Base-by-base conservation (phyloP, 2,113 vertebrate genomes). In the Maccullochella peelii region DNA sequence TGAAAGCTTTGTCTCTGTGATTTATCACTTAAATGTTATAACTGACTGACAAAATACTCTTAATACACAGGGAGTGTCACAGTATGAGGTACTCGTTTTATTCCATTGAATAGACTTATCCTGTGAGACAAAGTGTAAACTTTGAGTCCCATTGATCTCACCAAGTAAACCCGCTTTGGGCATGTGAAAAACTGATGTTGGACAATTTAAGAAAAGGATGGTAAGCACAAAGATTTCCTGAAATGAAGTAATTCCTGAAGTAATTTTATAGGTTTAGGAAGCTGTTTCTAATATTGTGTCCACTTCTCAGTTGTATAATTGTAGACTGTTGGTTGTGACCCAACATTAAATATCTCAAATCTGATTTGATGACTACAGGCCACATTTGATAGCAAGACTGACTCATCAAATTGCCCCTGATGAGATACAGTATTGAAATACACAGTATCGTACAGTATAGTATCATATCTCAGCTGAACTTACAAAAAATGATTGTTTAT, bases 311-410 rank as follows among this genome's bases (percentile, higher is more conserved):
- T 49, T 44, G 25, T 23, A 38, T 54, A 36, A 10, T 50, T 69
- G 30, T 8, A 5, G 3, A 16, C 9, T 42, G 18, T 23, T 47
- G 25, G 15, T 57, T 30, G 5, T 30, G 12, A 62, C 10, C n/a
- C 23, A 15, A 21, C 18, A 6, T 15, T 62, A 10, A 55, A 49
- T 5, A 27, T 65, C 16, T 36, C n/a, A 49, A 42, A 36, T 25
- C 20, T 79, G 68, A 54, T 74, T 66, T 72, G 25, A 25, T 52
- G 10, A 63, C 8, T 4, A 16, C 12, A 36, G 77, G 36, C 59
- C 50, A 59, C 67, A 52, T 73, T 61, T 49, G n/a, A 82, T 52
- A 25, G 15, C n/a, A 70, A 12, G 21, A 10, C n/a, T 57, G 77
- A 74, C 33, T 80, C 49, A 63, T 73, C 18, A 62, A 67, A 72